Percentiles rank a stretch among this genome's conserved stretches.
phyloP scores from a whole-genome alignment of 2,888 invertebrate genomes.

The Chymomyza fuscimana region DNA sequence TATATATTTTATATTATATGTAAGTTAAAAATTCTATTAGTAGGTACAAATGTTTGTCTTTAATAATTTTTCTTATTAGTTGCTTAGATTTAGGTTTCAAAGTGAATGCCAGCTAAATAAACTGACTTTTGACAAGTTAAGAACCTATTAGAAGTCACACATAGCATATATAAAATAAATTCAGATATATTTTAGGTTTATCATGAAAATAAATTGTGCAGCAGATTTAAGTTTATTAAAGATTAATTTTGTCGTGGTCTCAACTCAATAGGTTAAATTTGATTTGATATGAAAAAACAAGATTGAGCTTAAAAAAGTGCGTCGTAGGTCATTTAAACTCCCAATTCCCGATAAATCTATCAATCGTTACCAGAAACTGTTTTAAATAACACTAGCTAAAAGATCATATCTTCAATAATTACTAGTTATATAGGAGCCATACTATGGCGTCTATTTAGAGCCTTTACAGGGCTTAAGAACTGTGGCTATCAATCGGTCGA shows the following conservation, averaged over 20 bases:
- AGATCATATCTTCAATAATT: neutral
- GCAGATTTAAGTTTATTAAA: neutral
- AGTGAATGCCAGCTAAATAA: neutral
- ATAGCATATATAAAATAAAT: slow-evolving; percentile 8
- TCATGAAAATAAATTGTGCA: neutral
- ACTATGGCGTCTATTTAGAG: too few species aligned
- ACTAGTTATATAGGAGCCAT: neutral
- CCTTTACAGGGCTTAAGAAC: too few species aligned
- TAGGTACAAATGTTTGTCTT: slow-evolving; percentile 12
- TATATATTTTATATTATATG: neutral
- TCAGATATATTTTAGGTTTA: neutral
- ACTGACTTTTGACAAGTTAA: neutral
- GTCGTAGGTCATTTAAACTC: too few species aligned
- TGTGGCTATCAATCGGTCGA: too few species aligned
- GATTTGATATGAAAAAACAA: slow-evolving; percentile 3
- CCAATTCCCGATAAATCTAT: too few species aligned
- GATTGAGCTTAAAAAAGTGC: neutral
- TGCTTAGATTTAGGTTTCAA: slow-evolving; percentile 4
- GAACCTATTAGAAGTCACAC: neutral
- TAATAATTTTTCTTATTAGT: neutral
- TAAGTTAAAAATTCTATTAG: slow-evolving; percentile 1
- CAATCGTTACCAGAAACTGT: neutral
- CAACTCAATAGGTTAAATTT: neutral
- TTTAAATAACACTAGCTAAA: neutral
- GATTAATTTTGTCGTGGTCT: neutral